Evolutionary conservation across 2,797 vertebrate species (phyloP).

Genomic region (Sebastes itinus): DNA sequence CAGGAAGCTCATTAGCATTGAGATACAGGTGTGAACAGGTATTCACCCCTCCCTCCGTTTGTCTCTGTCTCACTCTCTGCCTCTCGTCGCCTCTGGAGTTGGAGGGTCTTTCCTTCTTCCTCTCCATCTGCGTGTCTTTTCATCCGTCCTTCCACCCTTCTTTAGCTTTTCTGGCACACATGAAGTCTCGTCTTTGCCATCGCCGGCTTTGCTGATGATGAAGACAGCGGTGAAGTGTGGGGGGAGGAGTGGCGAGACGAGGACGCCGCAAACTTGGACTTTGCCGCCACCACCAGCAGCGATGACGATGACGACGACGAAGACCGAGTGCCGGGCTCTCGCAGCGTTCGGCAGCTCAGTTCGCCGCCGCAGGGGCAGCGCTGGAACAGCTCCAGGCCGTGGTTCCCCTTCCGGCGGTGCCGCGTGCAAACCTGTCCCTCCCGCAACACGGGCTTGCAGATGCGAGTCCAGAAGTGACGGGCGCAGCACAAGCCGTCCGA

Average conservation of each 20-base stretch:
- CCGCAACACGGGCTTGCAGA: slow-evolving; percentile 91
- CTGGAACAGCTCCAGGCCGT: slow-evolving; percentile 92
- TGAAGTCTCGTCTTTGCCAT: slow-evolving; percentile 88
- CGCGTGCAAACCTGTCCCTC: slow-evolving; percentile 93
- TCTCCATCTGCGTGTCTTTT: not conserved
- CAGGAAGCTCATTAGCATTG: slow-evolving; percentile 58
- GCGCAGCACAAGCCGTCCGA: slow-evolving; percentile 88
- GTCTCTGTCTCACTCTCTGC: too few relatives aligned
- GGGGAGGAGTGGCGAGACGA: slow-evolving; percentile 29
- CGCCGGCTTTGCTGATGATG: not conserved
- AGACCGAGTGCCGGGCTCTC: slow-evolving; percentile 62
- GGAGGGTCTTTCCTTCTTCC: not conserved
- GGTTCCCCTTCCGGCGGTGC: slow-evolving; percentile 86
- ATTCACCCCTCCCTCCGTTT: not conserved
- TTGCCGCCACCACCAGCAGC: not conserved
- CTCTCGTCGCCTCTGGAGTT: not conserved
- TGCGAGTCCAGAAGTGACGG: slow-evolving; percentile 95
- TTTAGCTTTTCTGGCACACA: slow-evolving; percentile 86
- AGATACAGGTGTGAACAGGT: slow-evolving; percentile 14
- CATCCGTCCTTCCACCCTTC: not conserved
- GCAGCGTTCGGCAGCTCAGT: slow-evolving; percentile 86
- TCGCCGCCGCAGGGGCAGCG: slow-evolving; percentile 90
- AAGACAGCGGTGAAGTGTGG: slow-evolving; percentile 10
- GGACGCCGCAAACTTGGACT: slow-evolving; percentile 11
- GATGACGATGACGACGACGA: rapidly evolving